Conservation (phyloP, 2,113 vertebrate genomes). For the Saccopteryx bilineata region DNA sequence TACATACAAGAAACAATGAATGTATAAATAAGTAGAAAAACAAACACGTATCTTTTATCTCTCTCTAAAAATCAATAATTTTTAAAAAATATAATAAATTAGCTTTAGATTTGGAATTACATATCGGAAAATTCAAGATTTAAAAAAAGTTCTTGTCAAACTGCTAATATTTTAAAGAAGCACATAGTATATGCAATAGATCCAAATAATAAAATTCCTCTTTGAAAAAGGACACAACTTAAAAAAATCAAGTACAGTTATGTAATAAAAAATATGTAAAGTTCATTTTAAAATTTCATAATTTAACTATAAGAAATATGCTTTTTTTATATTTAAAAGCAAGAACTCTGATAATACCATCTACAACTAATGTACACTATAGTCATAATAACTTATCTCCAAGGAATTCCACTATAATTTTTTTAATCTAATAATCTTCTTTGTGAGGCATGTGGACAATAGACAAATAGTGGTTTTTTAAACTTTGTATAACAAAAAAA, state of each 20-base stretch:
- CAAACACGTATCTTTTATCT: too few species aligned
- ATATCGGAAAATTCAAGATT: constrained; percentile 38
- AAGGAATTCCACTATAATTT: constrained; percentile 38
- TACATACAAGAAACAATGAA: too few species aligned
- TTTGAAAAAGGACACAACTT: constrained; percentile 48
- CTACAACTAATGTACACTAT: not conserved
- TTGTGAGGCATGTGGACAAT: constrained; percentile 20
- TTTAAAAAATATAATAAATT: not conserved
- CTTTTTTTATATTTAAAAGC: constrained; percentile 34
- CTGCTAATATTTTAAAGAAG: constrained; percentile 32
- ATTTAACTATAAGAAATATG: constrained; percentile 23
- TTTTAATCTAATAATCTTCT: constrained; percentile 62
- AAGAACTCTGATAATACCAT: constrained; percentile 46
- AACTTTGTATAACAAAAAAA: constrained; percentile 55
- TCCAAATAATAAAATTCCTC: constrained; percentile 28
- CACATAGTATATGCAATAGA: not conserved
- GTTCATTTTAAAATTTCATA: constrained; percentile 5
- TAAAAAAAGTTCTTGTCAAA: constrained; percentile 46
- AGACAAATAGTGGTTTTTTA: constrained; percentile 35
- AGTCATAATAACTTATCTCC: constrained; percentile 51
- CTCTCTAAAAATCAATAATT: too few species aligned
- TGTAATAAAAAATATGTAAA: not conserved
- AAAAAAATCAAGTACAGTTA: not conserved
- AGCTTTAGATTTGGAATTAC: constrained; percentile 44
- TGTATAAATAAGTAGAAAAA: too few species aligned